Evolutionary conservation across 1,140 invertebrate genomes (phyloP), one percentile per base, ranked within the genome.

Genomic region (Drosophila prosaltans): DNA sequence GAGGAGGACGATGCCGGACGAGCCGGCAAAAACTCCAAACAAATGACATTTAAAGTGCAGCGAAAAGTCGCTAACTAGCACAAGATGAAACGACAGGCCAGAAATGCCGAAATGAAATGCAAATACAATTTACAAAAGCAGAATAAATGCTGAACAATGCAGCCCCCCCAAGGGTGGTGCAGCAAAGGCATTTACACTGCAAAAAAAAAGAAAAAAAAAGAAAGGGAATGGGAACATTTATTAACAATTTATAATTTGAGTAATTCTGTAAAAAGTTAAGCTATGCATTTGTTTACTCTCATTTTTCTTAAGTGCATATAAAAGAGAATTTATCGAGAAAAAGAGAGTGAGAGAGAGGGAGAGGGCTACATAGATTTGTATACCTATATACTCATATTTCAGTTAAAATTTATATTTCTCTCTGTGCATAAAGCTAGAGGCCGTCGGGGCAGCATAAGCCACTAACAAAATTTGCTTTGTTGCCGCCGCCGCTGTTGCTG

Each of bases 1-100:
- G 45, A 16, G n/a, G 4, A 51, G 45, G 21, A 51, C 45, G 8
- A 2, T 21, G 7, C 16, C 32, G 32, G 45, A 21, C 16, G 45
- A 76, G 39, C 6, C 39, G n/a, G 16, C 40, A 51, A 88, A 88
- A 88, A 88, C 80, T 77, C 76, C 73, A 65, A 78, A 69, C 83
- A 89, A 88, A 88, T 88, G 84, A 80, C 83, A 88, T 88, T 88
- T 88, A 88, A 88, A 88, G 83, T 89, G 83, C 80, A 88, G 84
- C 76, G 83, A 88, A 88, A 88, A 88, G 83, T 88, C 83, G 83
- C 77, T 89, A 89, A 88, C 83, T 88, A 89, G 83, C 76, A 69
- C 83, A 71, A 30, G 39, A 9, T 39, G 41, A 32, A 43, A 43
- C n/a, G 60, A 55, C 59, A 55, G 45, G 55, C 58, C 55, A 45